Conservation (phyloP, 2,113 vertebrate genomes). For the Phodopus roborovskii region DNA sequence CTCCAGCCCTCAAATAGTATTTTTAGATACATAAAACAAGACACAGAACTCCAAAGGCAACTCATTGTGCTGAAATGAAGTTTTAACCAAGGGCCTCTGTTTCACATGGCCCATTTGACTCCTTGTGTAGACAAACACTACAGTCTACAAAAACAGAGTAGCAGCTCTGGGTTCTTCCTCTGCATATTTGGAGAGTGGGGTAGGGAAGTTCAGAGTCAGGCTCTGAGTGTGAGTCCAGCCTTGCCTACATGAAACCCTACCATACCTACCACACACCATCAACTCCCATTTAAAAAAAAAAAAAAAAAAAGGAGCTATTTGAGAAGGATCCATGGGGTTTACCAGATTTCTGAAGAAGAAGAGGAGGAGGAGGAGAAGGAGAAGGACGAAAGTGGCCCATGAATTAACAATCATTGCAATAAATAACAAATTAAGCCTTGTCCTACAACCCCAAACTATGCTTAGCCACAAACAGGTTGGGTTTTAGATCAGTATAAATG, state of each 20-base stretch:
- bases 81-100: neutral
- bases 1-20: neutral
- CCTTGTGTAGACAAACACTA: neutral
- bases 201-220: neutral
- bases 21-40: neutral
- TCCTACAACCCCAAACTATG: neutral
- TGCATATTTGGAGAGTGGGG: no score
- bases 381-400: neutral
- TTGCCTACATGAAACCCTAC: neutral
- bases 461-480: neutral
- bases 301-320: neutral
- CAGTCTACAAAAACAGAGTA: neutral
- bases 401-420: neutral
- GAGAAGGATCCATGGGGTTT: neutral
- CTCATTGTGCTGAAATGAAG: neutral
- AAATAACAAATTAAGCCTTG: neutral
- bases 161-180: neutral
- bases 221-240: neutral
- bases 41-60: neutral
- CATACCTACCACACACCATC: neutral
- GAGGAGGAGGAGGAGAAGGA: neutral
- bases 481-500: neutral
- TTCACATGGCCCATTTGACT: neutral
- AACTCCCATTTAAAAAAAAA: neutral
- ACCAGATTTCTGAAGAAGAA: neutral